Evolutionary conservation across 1,140 invertebrate genomes (phyloP), one percentile per base, ranked within the genome.

Genomic region (Elysia chlorotica): DNA sequence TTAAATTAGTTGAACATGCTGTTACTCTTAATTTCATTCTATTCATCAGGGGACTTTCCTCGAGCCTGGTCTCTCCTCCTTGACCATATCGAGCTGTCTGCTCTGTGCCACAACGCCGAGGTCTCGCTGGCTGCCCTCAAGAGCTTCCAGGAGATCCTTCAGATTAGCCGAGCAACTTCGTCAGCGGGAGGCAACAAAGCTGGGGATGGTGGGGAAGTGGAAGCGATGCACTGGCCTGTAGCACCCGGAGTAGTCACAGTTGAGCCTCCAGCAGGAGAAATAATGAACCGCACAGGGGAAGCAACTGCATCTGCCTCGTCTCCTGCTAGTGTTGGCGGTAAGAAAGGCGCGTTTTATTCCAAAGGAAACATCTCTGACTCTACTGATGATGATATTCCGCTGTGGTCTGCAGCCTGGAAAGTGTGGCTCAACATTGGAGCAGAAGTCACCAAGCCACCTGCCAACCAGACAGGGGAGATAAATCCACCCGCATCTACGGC

Each of bases 51-150:
- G 0, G 96, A 98, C 88, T 98, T 97, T 89, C 92, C 93, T 41
- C 90, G 95, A 65, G 96, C 96, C 0, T 99, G 96, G 96, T 93
- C 93, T 0, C 89, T 97, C 10, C 90, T 98, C 21, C 89, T 98
- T 17, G 95, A 97, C 82, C 97, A 96, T 81, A 96, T 99, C 78
- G 96, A 98, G 84, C 93, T 93, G 86, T 93, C 95, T 23, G 95
- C 96, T 0, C 87, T 96, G 4, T 94, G 93, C 79, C 94, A 93
- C 86, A 98, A 96, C 88, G 95, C 95, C 70, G 97, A 99, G 90
- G 93, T 96, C n/a, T 96, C 96, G 4, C 90, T 98, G 71, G 95
- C 96, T 3, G 95, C 96, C 2, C 86, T 99, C 1, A 97, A 98
- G 86, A 96, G 96, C 30, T 95, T 99, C 85, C 96, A 98, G 89